A percentile compares a stretch with the other conserved stretches of the same genome.
Evolutionary conservation across 2,113 vertebrate species (phyloP).

Genomic region (Microcebus griseorufus): DNA sequence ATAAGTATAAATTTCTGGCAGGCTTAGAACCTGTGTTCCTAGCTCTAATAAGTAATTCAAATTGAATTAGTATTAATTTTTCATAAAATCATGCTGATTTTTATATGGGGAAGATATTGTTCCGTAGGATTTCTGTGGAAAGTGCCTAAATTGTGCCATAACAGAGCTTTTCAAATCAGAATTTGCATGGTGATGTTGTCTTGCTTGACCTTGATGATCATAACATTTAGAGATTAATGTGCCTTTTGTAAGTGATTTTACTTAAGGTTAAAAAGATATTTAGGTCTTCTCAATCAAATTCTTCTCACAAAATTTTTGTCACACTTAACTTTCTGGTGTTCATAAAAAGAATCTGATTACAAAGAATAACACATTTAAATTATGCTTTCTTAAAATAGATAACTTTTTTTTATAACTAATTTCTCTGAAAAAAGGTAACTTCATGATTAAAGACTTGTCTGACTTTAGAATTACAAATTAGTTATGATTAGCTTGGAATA

Average conservation of each 20-base stretch:
- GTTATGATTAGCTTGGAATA: not conserved
- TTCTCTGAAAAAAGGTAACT: not conserved
- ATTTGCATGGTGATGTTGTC: not conserved
- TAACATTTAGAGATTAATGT: not conserved
- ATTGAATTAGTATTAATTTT: not conserved
- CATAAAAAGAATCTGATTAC: not conserved
- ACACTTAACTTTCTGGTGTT: not conserved
- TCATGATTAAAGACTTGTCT: not conserved
- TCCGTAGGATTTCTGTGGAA: not conserved
- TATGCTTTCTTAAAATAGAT: not conserved
- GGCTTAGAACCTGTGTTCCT: not conserved
- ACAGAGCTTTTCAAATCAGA: not conserved
- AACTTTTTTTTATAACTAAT: not conserved
- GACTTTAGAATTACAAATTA: not conserved
- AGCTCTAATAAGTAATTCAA: not conserved
- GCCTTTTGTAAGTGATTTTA: constrained; percentile 47
- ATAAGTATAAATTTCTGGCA: not conserved
- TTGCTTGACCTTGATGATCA: not conserved
- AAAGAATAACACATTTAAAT: not conserved
- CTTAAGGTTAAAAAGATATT: not conserved
- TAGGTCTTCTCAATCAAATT: not conserved
- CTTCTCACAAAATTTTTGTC: not conserved
- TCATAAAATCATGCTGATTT: not conserved
- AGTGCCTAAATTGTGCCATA: not conserved
- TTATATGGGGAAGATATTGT: not conserved